Base-by-base conservation (phyloP, 2,797 vertebrate genomes). In the Eulemur mongoz region DNA sequence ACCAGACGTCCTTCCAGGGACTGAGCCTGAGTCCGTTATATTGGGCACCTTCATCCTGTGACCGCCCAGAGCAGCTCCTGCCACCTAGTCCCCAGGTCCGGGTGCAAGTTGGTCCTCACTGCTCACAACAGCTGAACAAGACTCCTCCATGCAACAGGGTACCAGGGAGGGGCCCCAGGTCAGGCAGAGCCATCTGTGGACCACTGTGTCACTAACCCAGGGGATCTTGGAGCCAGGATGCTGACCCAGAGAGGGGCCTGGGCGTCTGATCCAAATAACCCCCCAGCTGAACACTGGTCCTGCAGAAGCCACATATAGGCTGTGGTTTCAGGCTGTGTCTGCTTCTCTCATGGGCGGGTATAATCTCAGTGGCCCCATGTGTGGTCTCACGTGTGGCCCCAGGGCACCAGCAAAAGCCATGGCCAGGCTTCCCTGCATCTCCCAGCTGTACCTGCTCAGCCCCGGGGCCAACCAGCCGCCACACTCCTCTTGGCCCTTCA, bases 21-120 rank as follows among this genome's bases (percentile, higher is more conserved):
- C 9, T 13, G 5, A 88, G 59, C 15, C 38, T 2, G 4, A 65
- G 78, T 8, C 57, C 9, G 9, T 50, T 18, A 32, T 2, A 20
- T 40, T 57, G 11, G n/a, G 25, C 8, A 20, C 54, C 23, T 4
- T 63, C 5, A 7, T 3, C 54, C 23, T 0, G 14, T 5, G 6
- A 22, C 1, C 4, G 23, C 20, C 32, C 30, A 22, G 14, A 50
- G 48, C 38, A 63, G 15, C 12, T 8, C 20, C 22, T 4, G 23
- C 7, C 4, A 30, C 12, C 7, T 10, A 2, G 32, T 2, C 78
- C 54, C 48, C n/a, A 17, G 22, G 61, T 30, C 12, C 11, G 15
- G 15, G 22, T 14, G 22, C 54, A 50, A 1, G 0, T 45, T 35
- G 48, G 23, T 67, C 3, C 2, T n/a, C 10, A 0, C 59, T 57